Percentiles rank a stretch among this genome's conserved stretches.
Conservation (phyloP, 2,113 vertebrate genomes). For the Nycticorax nycticorax region DNA sequence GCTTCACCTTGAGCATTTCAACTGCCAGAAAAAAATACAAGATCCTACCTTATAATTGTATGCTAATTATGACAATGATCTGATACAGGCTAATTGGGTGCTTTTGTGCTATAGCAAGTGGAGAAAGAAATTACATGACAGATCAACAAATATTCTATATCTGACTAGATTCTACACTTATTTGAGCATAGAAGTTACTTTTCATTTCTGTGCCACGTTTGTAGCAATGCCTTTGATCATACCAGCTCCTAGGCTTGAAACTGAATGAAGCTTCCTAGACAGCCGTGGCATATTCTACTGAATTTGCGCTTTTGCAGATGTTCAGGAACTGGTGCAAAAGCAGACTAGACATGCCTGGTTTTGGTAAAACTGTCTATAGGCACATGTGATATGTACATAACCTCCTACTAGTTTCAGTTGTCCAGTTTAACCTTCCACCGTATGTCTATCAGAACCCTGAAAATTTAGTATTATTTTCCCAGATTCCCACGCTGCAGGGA, state of each 20-base stretch:
- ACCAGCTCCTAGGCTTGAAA: background rate
- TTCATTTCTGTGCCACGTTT: background rate
- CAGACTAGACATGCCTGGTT: background rate
- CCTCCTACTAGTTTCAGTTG: background rate
- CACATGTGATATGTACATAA: fast-evolving
- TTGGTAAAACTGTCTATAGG: background rate
- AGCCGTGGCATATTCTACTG: background rate
- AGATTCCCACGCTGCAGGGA: background rate
- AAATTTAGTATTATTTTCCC: background rate
- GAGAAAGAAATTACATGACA: background rate
- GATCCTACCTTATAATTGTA: background rate
- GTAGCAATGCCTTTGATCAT: background rate
- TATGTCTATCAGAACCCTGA: background rate
- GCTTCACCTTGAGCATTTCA: background rate
- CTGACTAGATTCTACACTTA: background rate
- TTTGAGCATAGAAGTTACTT: background rate
- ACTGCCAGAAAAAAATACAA: background rate
- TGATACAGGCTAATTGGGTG: background rate
- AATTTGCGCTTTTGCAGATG: background rate
- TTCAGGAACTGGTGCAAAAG: background rate
- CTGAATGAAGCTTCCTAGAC: background rate
- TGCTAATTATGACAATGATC: background rate
- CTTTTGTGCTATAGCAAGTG: background rate
- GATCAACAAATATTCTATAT: background rate
- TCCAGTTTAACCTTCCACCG: background rate